Evolutionary conservation across 2,113 vertebrate species (phyloP), one percentile per base, ranked within the genome.

Genomic region (Oxygymnocypris stewartii): DNA sequence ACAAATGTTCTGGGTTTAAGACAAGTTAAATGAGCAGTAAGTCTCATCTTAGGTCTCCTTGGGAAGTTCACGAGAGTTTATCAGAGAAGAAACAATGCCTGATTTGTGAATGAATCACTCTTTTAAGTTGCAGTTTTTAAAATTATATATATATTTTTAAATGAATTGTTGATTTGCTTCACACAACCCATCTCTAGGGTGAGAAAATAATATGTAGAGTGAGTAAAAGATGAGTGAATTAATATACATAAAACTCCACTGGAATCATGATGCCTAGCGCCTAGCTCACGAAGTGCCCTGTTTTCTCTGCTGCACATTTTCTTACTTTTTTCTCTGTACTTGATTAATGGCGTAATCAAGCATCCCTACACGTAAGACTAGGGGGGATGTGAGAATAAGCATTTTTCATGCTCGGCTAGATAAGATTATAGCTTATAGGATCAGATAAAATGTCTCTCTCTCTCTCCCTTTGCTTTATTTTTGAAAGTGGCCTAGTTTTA

Each of bases 261-360:
- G 49, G 20, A 47, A 74, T 3, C 20, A 7, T 63, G 25, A 42
- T 1, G 28, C 67, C 57, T 12, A 16, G 7, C 28, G 28, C 67
- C 57, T 12, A 16, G 7, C 28, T 77, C 61, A 73, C 7, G 35
- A 71, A 49, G 40, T 84, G 79, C n/a, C n/a, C 49, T 2, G 40
- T 18, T 47, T 84, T 73, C 67, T 79, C n/a, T 14, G 9, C 49
- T 57, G 18, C 69, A 25, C 54, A 51, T 71, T 82, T 82, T 82
- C 79, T 65, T 84, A 76, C 49, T 44, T 88, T 84, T 84, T 63
- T 40, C 54, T 8, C 25, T 75, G 76, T 79, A 69, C 83, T 73
- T 85, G 86, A 90, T 88, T 89, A 90, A 89, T 88, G 80, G 79
- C 82, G 37, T 86, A 86, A 90, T 90, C 61, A 78, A 82, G 82